These are phyloP conservation scores for Selene dorsalis DNA, from an alignment of 2,797 vertebrate species.

Conservation along the genomic window DNA sequence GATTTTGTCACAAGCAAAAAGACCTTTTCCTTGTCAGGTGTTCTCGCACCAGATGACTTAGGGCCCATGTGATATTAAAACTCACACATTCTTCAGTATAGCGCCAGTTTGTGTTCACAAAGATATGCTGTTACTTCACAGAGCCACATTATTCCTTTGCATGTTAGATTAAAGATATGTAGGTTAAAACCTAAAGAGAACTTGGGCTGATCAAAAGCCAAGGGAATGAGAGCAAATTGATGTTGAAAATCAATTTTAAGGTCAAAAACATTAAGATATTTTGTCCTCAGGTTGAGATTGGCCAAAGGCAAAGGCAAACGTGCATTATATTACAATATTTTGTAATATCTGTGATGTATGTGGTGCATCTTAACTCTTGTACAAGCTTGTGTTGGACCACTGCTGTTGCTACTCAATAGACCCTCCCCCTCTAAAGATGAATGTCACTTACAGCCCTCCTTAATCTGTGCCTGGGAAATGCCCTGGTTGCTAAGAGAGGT, in stretches of 20 bases:
- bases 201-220: not conserved
- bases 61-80: slow-evolving; percentile 8
- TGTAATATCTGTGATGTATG: not conserved
- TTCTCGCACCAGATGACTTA: slow-evolving; percentile 22
- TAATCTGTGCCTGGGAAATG: slow-evolving; percentile 47
- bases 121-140: not conserved
- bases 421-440: slow-evolving; percentile 3
- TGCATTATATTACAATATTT: not conserved
- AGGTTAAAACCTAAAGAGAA: not conserved
- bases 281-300: slow-evolving; percentile 2
- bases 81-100: not conserved
- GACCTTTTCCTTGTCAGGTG: slow-evolving; percentile 7
- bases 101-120: not conserved
- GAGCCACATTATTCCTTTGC: not conserved
- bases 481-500: slow-evolving; percentile 30
- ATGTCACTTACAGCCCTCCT: slow-evolving; percentile 15
- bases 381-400: not conserved
- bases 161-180: not conserved
- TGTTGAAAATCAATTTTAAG: not conserved
- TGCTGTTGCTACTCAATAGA: not conserved
- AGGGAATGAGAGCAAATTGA: not conserved
- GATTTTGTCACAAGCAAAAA: slow-evolving; percentile 31
- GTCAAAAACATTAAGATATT: not conserved
- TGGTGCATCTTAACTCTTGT: not conserved
- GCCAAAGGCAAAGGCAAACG: not conserved